A percentile compares a stretch with the other conserved stretches of the same genome.
Conservation (phyloP, 2,888 invertebrate genomes). For the Phasia obesa region DNA sequence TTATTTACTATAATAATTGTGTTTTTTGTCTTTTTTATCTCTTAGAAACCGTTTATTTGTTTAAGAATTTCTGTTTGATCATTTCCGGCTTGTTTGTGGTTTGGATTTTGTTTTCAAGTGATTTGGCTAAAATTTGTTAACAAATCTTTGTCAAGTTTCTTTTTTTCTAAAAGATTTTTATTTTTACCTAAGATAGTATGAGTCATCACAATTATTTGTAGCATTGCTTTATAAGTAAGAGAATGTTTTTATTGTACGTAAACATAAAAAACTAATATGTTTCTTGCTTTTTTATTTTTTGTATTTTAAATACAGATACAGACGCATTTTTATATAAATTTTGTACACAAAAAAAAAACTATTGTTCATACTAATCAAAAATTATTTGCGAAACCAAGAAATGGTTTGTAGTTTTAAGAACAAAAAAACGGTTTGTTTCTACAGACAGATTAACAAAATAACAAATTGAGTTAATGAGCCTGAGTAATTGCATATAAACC, state of each 20-base stretch:
- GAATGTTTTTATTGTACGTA: background rate
- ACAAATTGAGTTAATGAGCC: no score
- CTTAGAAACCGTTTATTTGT: conserved; percentile 8
- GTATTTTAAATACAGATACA: no score
- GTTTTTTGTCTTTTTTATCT: background rate
- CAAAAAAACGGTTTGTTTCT: no score
- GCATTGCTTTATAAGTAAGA: background rate
- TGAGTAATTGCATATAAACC: no score
- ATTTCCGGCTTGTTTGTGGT: conserved; percentile 18
- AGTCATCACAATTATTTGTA: background rate
- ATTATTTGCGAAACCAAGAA: no score
- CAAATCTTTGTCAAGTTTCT: conserved; percentile 1
- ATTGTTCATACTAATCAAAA: no score
- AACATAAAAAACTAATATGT: conserved; percentile 1
- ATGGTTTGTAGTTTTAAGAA: no score
- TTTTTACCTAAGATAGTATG: background rate
- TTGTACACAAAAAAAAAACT: no score
- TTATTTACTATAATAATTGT: background rate
- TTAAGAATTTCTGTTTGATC: conserved; percentile 17
- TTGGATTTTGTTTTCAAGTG: background rate
- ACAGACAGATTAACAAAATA: no score
- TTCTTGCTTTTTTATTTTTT: background rate
- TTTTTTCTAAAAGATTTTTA: background rate
- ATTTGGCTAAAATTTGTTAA: conserved; percentile 2
- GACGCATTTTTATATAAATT: background rate